Percentiles rank a stretch among this genome's conserved stretches.
Evolutionary conservation across 2,113 vertebrate species (phyloP).

Genomic region (Amia ocellicauda): DNA sequence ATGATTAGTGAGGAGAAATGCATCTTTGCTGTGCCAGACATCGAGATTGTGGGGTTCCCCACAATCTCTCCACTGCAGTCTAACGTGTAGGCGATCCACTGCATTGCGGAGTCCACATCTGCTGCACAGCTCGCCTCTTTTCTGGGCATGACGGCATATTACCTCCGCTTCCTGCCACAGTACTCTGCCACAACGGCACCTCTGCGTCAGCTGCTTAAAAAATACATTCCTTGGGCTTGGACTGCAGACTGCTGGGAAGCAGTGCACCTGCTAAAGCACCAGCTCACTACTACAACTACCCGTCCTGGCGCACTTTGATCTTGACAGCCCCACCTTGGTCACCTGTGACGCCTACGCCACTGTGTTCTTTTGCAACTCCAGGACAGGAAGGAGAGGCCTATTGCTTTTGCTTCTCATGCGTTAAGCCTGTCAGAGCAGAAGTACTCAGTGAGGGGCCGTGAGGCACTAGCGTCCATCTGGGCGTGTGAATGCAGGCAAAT

Average conservation of each 20-base stretch:
- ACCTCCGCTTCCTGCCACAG: no score
- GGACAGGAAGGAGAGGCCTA: not conserved
- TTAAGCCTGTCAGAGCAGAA: constrained; percentile 12
- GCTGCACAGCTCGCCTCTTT: no score
- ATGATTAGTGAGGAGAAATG: not conserved
- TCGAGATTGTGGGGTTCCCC: no score
- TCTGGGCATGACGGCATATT: no score
- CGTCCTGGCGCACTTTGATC: not conserved
- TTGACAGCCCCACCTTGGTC: no score
- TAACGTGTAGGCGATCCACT: not conserved
- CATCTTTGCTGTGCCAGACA: not conserved
- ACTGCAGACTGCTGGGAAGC: no score
- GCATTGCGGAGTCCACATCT: not conserved
- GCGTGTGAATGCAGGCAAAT: constrained; percentile 22
- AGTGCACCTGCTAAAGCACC: not conserved
- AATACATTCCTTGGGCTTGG: no score
- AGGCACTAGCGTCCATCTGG: constrained; percentile 23
- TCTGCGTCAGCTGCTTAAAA: no score
- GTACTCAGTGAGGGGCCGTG: constrained; percentile 19
- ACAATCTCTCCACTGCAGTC: not conserved
- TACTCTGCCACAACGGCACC: not conserved
- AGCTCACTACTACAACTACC: not conserved
- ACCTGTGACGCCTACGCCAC: constrained; percentile 1
- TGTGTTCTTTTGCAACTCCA: constrained; percentile 13
- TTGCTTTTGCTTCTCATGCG: constrained; percentile 17